Percentiles rank a stretch among this genome's conserved stretches.
These are phyloP conservation scores for Tipula confusa DNA, from an alignment of 2,888 invertebrate species.

Conservation along the genomic window DNA sequence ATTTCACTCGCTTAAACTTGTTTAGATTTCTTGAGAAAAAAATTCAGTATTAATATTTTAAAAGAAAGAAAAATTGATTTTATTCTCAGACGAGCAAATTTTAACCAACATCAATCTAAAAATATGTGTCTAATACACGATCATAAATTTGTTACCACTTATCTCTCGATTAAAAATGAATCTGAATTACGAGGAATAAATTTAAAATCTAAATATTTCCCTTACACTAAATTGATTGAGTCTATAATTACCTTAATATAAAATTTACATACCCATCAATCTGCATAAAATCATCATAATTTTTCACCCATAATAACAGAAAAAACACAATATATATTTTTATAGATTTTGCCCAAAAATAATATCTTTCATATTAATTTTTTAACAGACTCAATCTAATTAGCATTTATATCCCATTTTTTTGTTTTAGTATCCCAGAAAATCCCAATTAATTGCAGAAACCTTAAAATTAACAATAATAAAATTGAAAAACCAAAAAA, in stretches of 20 bases:
- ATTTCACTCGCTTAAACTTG: too few species aligned
- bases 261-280: conserved; percentile 29
- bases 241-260: not conserved
- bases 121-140: too few species aligned
- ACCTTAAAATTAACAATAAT: conserved; percentile 15
- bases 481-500: not conserved
- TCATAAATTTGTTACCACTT: too few species aligned
- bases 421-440: not conserved
- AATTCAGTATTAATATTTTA: too few species aligned
- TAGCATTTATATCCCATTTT: conserved; percentile 9
- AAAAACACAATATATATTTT: not conserved
- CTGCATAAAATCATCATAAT: conserved; percentile 14
- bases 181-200: too few species aligned
- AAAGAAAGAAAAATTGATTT: too few species aligned
- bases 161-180: too few species aligned
- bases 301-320: not conserved
- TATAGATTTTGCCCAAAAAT: not conserved
- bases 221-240: not conserved
- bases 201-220: too few species aligned
- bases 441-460: conserved; percentile 25
- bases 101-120: too few species aligned
- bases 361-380: not conserved
- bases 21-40: too few species aligned
- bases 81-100: too few species aligned
- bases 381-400: not conserved